Conservation (phyloP, 2,888 invertebrate genomes). For the Watsonalla binaria region DNA sequence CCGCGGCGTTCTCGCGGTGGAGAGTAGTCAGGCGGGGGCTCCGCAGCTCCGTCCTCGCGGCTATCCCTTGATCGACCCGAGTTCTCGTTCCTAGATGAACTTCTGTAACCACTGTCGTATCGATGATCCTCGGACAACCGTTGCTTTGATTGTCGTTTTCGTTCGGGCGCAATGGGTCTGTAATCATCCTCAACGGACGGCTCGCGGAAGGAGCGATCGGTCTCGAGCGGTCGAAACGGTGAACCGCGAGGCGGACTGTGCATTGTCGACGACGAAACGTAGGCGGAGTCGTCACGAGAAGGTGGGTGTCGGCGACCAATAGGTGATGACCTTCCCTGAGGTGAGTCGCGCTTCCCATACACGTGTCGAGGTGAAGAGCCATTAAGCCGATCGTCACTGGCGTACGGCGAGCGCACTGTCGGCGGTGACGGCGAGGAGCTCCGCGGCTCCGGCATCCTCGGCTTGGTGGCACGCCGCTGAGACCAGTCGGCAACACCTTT, state of each 20-base stretch:
- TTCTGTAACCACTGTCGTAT: constrained; percentile 78
- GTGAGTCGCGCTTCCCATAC: constrained; percentile 65
- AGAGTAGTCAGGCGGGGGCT: constrained; percentile 86
- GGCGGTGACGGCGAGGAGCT: constrained; percentile 70
- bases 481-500: constrained; percentile 91
- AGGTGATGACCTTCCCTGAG: constrained; percentile 64
- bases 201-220: constrained; percentile 68
- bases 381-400: constrained; percentile 60
- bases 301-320: constrained; percentile 68
- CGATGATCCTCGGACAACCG: constrained; percentile 71
- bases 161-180: constrained; percentile 81
- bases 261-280: constrained; percentile 77
- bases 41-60: constrained; percentile 72
- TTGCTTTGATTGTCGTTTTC: constrained; percentile 80
- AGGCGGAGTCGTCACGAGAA: constrained; percentile 77
- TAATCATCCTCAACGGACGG: constrained; percentile 73
- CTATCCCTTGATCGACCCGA: constrained; percentile 71
- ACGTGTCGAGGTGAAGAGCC: constrained; percentile 63
- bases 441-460: constrained; percentile 71
- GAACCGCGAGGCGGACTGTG: constrained; percentile 77
- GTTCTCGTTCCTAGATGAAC: constrained; percentile 76
- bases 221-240: constrained; percentile 67
- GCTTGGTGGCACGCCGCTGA: constrained; percentile 79
- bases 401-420: constrained; percentile 62
- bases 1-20: constrained; percentile 77